A percentile compares a stretch with the other conserved stretches of the same genome.
Evolutionary conservation across 2,797 vertebrate species (phyloP).

Genomic region (Astyanax mexicanus): DNA sequence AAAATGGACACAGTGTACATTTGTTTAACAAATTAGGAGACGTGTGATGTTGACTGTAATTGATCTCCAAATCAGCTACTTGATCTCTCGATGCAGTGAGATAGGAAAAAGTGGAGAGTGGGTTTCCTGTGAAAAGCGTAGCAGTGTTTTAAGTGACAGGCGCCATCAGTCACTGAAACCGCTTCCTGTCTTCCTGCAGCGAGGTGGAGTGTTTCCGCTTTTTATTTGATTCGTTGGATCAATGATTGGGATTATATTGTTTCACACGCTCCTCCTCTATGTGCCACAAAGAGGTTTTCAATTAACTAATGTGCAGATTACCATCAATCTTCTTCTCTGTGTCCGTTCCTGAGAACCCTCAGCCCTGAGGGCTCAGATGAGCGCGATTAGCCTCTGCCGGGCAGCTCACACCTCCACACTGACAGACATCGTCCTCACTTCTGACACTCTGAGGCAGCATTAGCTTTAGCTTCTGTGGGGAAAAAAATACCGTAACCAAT

Average conservation of each 20-base stretch:
- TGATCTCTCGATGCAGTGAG: conserved; percentile 32
- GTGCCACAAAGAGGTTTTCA: conserved; percentile 82
- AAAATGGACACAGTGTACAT: too few species aligned
- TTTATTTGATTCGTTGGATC: conserved; percentile 81
- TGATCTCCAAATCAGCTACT: conserved; percentile 26
- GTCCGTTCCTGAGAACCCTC: conserved; percentile 43
- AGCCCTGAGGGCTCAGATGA: conserved; percentile 42
- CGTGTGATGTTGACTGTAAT: background rate
- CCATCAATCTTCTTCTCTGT: conserved; percentile 76
- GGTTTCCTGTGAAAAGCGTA: conserved; percentile 46
- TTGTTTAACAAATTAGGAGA: background rate
- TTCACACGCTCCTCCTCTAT: conserved; percentile 69
- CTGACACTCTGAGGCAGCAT: conserved; percentile 7
- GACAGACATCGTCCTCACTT: conserved; percentile 41
- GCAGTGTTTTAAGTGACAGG: conserved; percentile 65
- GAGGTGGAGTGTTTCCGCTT: conserved; percentile 72
- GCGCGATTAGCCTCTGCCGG: conserved; percentile 65
- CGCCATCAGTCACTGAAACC: conserved; percentile 65
- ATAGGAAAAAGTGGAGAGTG: conserved; percentile 33
- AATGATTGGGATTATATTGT: conserved; percentile 78
- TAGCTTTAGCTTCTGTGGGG: background rate
- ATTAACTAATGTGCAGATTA: conserved; percentile 87
- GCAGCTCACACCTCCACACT: conserved; percentile 49
- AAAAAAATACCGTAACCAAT: too few species aligned
- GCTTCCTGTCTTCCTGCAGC: conserved; percentile 67